phyloP scores from a whole-genome alignment of 2,113 vertebrate genomes.

The Aldabrachelys gigantea region DNA sequence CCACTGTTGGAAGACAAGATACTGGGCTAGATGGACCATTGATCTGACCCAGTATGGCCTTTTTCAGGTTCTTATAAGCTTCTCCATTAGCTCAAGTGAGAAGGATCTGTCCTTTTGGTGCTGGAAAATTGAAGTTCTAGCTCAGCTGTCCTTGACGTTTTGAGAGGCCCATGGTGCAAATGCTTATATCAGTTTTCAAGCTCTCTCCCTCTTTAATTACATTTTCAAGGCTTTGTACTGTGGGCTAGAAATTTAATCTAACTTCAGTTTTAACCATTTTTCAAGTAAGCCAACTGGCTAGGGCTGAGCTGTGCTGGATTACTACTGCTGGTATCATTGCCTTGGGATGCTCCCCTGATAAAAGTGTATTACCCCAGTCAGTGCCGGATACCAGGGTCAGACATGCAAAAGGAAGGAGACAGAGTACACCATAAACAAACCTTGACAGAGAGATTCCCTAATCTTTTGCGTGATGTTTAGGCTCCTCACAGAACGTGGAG shows the following conservation, averaged over 20 bases:
- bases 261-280: not conserved
- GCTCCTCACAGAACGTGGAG: not conserved
- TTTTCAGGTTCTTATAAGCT: not conserved
- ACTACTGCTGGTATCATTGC: not conserved
- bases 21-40: not conserved
- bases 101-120: not conserved
- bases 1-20: not conserved
- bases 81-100: not conserved
- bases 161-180: not conserved
- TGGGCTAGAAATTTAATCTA: not conserved
- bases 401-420: not conserved
- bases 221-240: not conserved
- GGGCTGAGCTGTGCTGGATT: rapidly evolving
- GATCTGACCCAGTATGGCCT: not conserved
- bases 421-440: not conserved
- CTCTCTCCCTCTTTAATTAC: not conserved
- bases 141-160: not conserved
- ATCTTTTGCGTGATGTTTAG: not conserved
- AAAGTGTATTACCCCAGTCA: not conserved
- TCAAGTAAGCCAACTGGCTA: not conserved
- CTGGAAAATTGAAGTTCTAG: not conserved
- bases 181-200: not conserved
- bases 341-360: not conserved
- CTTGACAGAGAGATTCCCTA: not conserved
- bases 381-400: not conserved